Evolutionary conservation across 35 echinoderm and acorn worm species (phyloP).

Genomic region (Holothuria glaberrima): DNA sequence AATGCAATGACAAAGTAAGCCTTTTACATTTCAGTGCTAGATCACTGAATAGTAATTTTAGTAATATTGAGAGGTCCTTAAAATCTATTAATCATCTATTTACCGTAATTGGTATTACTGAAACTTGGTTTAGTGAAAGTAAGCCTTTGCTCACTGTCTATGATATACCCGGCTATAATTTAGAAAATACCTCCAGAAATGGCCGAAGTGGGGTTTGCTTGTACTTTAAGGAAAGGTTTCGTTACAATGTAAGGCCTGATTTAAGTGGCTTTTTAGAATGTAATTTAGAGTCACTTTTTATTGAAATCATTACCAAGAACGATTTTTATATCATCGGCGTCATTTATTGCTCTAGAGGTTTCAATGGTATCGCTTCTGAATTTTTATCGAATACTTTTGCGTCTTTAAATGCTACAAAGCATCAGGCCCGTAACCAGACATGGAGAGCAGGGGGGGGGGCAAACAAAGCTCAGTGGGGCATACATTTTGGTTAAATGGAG

Average conservation of each 20-base stretch:
- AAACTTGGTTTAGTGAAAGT: no score
- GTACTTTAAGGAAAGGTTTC: not conserved
- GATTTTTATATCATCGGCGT: not conserved
- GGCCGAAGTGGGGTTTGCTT: not conserved
- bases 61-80: not conserved
- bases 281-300: not conserved
- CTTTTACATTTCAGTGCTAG: no score
- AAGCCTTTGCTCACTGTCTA: no score
- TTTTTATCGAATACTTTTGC: not conserved
- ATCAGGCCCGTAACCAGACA: no score
- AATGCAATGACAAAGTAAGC: not conserved
- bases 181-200: not conserved
- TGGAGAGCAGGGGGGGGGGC: no score
- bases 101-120: no score
- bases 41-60: no score
- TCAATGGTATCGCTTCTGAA: slow-evolving; percentile 2
- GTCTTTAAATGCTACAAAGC: not conserved
- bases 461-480: no score
- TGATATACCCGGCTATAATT: no score
- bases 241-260: not conserved
- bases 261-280: not conserved
- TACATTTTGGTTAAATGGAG: no score
- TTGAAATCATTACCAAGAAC: not conserved
- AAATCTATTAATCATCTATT: not conserved
- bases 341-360: not conserved